Base-by-base conservation (phyloP, 2,888 invertebrate genomes). In the Microplitis manilae region DNA sequence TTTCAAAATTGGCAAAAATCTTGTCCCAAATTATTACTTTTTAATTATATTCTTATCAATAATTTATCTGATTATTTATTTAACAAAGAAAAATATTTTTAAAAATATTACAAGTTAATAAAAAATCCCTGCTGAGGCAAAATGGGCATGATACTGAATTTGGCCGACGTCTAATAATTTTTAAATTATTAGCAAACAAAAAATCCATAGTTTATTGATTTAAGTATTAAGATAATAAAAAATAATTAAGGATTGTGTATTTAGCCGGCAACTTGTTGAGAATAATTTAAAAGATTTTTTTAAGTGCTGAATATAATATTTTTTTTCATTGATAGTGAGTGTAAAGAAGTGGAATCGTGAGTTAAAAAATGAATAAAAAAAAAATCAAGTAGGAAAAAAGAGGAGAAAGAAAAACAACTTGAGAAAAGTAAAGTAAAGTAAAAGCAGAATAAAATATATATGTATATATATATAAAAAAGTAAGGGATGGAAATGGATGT, bases 401-500 rank as follows among this genome's bases (percentile, higher is more conserved):
- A 79, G 80, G 82, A 60, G 67, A 50, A 50, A 50, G 60, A 50
- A 76, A 39, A 74, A 65, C n/a, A 73, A 69, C 41, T 65, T 60
- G 68, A 50, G 17, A 61, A 84, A 84, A 82, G 83, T 82, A 81
- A 84, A 83, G 84, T 82, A 84, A 86, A 86, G 86, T 85, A 85
- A 83, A 84, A 83, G 83, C 81, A 75, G 30, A 81, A 77, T 79
- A 67, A 77, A 76, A 60, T 50, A 50, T 50, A 50, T 8, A 50
- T 50, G 50, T 50, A 68, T 76, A 64, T 70, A 17, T 17, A 77
- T 70, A 17, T 61, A 75, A 50, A 73, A 75, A 65, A 62, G 70
- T 79, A 78, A 80, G 79, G 80, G 83, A 81, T 84, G 82, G 83
- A 87, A 88, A 87, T 87, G 86, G 87, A 88, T 87, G 87, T 86